These are phyloP conservation scores for Monochamus saltuarius DNA, from an alignment of 1,140 invertebrate species.

Conservation along the genomic window DNA sequence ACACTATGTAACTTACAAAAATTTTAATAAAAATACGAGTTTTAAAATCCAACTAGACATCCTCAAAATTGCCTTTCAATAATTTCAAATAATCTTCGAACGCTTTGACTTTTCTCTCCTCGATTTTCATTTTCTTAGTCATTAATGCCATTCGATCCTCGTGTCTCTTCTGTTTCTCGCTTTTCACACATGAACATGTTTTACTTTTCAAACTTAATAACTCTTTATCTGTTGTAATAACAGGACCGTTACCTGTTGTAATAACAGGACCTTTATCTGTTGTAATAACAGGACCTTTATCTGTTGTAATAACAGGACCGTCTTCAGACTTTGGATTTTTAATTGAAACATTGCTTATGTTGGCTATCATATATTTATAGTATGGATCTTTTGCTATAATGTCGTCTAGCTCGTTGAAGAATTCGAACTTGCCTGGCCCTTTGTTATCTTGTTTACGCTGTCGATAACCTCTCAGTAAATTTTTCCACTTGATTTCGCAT, in stretches of 20 bases:
- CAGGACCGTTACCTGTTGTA: too few relatives aligned
- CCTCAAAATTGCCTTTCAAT: slow-evolving; percentile 1
- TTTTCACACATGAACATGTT: slow-evolving; percentile 2
- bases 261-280: too few relatives aligned
- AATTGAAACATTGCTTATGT: too few relatives aligned
- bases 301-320: too few relatives aligned
- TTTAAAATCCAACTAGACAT: too few relatives aligned
- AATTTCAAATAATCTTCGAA: slow-evolving; percentile 5
- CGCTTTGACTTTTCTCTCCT: slow-evolving; percentile 10
- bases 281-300: too few relatives aligned
- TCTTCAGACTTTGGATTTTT: too few relatives aligned
- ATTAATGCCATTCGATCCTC: slow-evolving; percentile 5
- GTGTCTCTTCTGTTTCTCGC: slow-evolving; percentile 5
- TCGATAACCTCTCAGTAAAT: not conserved
- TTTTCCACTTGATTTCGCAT: slow-evolving; percentile 6
- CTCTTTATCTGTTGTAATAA: too few relatives aligned
- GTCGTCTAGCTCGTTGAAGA: slow-evolving; percentile 1
- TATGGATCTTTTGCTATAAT: slow-evolving; percentile 1
- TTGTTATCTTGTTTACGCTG: not conserved
- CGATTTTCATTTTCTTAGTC: slow-evolving; percentile 2
- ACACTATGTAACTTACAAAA: too few relatives aligned
- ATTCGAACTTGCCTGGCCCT: slow-evolving; percentile 1
- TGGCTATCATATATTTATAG: not conserved
- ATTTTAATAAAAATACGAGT: too few relatives aligned
- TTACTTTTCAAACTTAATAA: too few relatives aligned